Conservation (phyloP, 2,113 vertebrate species). For the Brachypodius melanocephalos region DNA sequence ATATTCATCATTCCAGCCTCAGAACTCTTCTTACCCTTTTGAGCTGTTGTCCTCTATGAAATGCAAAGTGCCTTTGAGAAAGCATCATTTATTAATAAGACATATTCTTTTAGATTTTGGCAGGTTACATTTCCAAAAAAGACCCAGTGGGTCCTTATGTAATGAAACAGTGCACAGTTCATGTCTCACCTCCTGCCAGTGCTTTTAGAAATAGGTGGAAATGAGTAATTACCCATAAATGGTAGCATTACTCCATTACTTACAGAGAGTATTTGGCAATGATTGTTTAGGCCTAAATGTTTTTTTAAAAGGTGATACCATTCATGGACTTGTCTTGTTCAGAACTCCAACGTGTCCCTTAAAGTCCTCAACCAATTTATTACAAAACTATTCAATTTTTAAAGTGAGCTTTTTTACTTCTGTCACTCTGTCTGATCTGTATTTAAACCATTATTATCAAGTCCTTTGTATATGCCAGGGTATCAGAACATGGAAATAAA, state of each 20-base stretch:
- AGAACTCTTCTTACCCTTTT: background rate
- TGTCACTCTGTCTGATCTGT: background rate
- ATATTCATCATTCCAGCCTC: background rate
- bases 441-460: background rate
- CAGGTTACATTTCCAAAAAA: slow-evolving; percentile 37
- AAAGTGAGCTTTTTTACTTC: background rate
- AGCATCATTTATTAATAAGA: slow-evolving; percentile 42
- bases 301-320: slow-evolving; percentile 14
- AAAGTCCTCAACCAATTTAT: background rate
- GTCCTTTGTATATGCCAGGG: background rate
- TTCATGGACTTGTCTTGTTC: background rate
- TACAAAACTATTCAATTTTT: background rate
- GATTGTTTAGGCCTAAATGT: slow-evolving; percentile 16
- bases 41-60: slow-evolving; percentile 11
- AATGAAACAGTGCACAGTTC: slow-evolving; percentile 18
- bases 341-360: background rate
- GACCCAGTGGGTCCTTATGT: background rate
- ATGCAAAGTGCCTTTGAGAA: slow-evolving; percentile 48
- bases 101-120: slow-evolving; percentile 26
- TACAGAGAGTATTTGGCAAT: slow-evolving; percentile 8
- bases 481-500: background rate
- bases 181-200: slow-evolving; percentile 48
- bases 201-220: slow-evolving; percentile 7
- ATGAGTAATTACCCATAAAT: slow-evolving; percentile 46
- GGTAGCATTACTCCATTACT: slow-evolving; percentile 12